phyloP scores from a whole-genome alignment of 2,888 invertebrate species.

The Drosophila suboccidentalis region DNA sequence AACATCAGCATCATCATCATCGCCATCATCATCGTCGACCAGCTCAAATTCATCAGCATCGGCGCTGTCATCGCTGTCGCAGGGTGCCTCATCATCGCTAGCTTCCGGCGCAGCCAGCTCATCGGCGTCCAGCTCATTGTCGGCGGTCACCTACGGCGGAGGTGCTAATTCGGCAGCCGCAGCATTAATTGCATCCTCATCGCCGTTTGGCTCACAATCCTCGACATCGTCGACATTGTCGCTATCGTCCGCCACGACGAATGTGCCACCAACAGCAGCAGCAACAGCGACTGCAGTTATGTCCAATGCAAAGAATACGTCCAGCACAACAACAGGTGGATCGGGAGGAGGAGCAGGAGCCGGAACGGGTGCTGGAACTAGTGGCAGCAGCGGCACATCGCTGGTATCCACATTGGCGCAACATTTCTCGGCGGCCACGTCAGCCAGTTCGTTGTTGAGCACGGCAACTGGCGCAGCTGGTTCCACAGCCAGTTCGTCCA shows the following conservation, averaged over 20 bases:
- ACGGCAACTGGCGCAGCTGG: conserved; percentile 48
- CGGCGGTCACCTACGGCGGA: conserved; percentile 68
- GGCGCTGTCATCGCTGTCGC: conserved; percentile 68
- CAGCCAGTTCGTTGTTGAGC: conserved; percentile 72
- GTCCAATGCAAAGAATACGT: conserved; percentile 41
- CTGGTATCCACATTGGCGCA: conserved; percentile 82
- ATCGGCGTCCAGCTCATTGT: conserved; percentile 63
- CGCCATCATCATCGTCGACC: conserved; percentile 70
- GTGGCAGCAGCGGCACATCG: conserved; percentile 54
- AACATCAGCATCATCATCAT: conserved; percentile 53
- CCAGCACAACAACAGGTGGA: conserved; percentile 29
- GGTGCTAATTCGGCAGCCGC: conserved; percentile 70
- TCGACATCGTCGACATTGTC: conserved; percentile 68
- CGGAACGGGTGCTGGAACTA: conserved; percentile 17
- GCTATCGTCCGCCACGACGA: conserved; percentile 48
- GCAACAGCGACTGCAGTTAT: conserved; percentile 27
- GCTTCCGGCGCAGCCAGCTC: conserved; percentile 66
- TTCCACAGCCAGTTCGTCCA: conserved; percentile 60
- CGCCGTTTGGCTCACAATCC: conserved; percentile 75
- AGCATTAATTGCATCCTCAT: conserved; percentile 71
- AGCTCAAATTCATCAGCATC: conserved; percentile 72
- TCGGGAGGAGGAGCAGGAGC: conserved; percentile 7
- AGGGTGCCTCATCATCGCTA: conserved; percentile 69
- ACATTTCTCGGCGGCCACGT: conserved; percentile 80
- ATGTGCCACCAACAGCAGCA: conserved; percentile 26